Evolutionary conservation across 2,888 invertebrate species (phyloP), one percentile per base, ranked within the genome.

Genomic region (Helobdella robusta): DNA sequence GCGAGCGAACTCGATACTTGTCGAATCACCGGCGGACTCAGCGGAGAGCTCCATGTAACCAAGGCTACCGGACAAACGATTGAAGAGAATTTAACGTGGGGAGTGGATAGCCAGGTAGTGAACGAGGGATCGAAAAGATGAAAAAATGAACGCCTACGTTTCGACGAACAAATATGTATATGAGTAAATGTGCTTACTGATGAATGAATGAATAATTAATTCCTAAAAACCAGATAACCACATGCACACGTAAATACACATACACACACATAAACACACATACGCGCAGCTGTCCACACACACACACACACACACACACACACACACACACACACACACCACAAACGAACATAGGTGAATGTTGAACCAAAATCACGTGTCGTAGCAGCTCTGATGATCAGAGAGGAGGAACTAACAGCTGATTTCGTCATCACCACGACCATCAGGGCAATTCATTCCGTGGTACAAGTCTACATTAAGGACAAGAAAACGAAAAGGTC

Each of bases 391-490:
- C 46, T 67, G 64, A 44, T 65, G 50, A 59, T 67, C 25, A 35
- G 64, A 1, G 67, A 67, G 60, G 67, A 67, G 59, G 67, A 67
- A 11, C n/a, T 67, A 35, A 64, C 59, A 30, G 67, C 67, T 23
- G 67, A 67, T 46, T 64, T 67, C 32, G 20, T 15, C 23, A 59
- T 67, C 23, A 30, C 25, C 6, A 59, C 50, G 54, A 50, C 44
- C 34, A 52, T 67, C 25, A 36, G 46, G 18, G 58, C 63, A 46
- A 65, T 25, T n/a, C 23, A 64, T 30, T 40, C 48, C 20, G 64
- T 60, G 8, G 52, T 67, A n/a, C 67, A 64, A 6, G 65, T 67
- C 54, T 60, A 64, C 25, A 56, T 67, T 15, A 59, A 54, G n/a
- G 64, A 67, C 65, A 28, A 48, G 3, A 65, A 65, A 34, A 67